phyloP scores from a whole-genome alignment of 2,797 vertebrate species.

The Megaceryle alcyon region DNA sequence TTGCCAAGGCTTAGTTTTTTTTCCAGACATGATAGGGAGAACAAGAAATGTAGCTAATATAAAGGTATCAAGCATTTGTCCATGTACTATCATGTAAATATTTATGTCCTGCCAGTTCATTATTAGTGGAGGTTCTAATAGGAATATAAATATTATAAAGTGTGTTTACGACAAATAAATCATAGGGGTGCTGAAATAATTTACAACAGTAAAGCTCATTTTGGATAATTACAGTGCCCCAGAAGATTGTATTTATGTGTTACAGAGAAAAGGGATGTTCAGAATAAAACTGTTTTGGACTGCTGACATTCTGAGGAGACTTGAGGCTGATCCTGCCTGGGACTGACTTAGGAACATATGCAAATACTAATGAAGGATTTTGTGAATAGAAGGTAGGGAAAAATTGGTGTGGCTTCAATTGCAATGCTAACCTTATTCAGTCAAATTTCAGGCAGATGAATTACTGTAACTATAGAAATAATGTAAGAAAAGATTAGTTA shows the following conservation, averaged over 20 bases:
- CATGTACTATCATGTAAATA: slow-evolving; percentile 66
- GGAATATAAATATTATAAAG: slow-evolving; percentile 76
- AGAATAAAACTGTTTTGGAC: slow-evolving; percentile 59
- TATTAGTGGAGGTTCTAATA: slow-evolving; percentile 72
- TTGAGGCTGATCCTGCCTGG: slow-evolving; percentile 46
- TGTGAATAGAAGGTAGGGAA: slow-evolving; percentile 24
- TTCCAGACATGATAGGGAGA: slow-evolving; percentile 30
- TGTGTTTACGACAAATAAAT: slow-evolving; percentile 78
- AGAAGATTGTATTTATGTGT: slow-evolving; percentile 75
- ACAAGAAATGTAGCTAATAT: slow-evolving; percentile 43
- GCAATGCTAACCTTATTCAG: slow-evolving; percentile 56
- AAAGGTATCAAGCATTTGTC: slow-evolving; percentile 55
- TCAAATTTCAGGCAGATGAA: slow-evolving; percentile 68
- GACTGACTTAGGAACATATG: slow-evolving; percentile 42
- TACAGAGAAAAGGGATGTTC: slow-evolving; percentile 73
- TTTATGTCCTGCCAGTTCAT: slow-evolving; percentile 63
- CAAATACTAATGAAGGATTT: slow-evolving; percentile 53
- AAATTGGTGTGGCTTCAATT: neutral
- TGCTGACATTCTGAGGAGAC: slow-evolving; percentile 63
- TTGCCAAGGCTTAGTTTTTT: slow-evolving; percentile 38
- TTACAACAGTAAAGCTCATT: slow-evolving; percentile 76
- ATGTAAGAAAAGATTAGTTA: slow-evolving; percentile 77
- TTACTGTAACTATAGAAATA: slow-evolving; percentile 70
- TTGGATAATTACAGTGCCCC: slow-evolving; percentile 78
- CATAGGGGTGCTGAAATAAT: slow-evolving; percentile 74